A percentile compares a stretch with the other conserved stretches of the same genome.
Conservation (phyloP, 2,888 invertebrate species). For the Heliconius sara region DNA sequence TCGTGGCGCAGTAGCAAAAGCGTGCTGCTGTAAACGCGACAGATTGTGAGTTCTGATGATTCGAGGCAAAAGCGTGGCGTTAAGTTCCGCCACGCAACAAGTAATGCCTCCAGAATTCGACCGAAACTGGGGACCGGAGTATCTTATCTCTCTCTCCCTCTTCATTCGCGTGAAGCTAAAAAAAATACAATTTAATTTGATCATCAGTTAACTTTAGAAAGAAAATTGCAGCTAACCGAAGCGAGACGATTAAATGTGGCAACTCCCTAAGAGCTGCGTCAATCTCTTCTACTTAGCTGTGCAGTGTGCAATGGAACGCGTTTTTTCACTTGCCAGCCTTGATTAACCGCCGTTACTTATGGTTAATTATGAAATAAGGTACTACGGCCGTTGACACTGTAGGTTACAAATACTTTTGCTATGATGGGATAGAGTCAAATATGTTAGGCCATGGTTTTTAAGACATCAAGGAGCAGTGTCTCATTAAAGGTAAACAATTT, state of each 20-base stretch:
- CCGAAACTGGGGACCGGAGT: no score
- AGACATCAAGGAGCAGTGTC: background rate
- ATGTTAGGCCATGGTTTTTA: background rate
- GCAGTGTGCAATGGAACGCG: conserved; percentile 32
- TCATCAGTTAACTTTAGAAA: background rate
- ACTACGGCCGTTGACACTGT: conserved; percentile 38
- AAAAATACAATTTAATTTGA: background rate
- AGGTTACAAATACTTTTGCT: conserved; percentile 7
- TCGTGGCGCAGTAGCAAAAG: no score
- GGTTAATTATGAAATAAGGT: conserved; percentile 45
- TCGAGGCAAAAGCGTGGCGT: no score
- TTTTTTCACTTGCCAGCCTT: conserved; percentile 36
- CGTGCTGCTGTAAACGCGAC: no score
- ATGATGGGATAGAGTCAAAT: background rate
- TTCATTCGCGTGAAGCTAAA: no score
- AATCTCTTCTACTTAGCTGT: conserved; percentile 34
- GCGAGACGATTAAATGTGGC: conserved; percentile 6
- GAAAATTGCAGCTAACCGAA: background rate
- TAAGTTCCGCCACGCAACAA: no score
- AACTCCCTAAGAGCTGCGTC: conserved; percentile 24
- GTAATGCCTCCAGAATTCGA: no score
- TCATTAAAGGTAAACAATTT: background rate
- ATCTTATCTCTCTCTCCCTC: no score
- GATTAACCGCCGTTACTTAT: conserved; percentile 45
- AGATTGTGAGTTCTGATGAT: no score